Evolutionary conservation across 1,140 invertebrate species (phyloP).

Genomic region (Drosophila saltans): DNA sequence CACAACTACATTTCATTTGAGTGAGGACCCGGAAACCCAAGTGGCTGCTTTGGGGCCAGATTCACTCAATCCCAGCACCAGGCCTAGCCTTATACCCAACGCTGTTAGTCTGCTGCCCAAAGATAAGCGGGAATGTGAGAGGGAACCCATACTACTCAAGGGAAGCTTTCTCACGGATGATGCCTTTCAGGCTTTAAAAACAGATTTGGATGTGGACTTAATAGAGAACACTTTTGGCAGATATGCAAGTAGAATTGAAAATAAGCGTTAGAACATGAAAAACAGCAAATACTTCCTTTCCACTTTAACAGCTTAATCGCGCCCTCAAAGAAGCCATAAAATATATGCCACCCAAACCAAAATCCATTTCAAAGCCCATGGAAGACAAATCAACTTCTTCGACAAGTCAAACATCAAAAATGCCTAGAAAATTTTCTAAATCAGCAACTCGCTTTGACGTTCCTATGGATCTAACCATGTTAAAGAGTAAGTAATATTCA

Average conservation of each 20-base stretch:
- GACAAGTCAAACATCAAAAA: conserved; percentile 63
- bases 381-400: conserved; percentile 48
- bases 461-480: conserved; percentile 84
- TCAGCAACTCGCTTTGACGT: conserved; percentile 87
- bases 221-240: conserved; percentile 80
- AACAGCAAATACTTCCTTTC: background rate
- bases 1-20: conserved; percentile 77
- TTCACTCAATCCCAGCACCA: conserved; percentile 77
- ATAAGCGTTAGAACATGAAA: background rate
- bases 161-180: conserved; percentile 80
- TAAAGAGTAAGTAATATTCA: conserved; percentile 82
- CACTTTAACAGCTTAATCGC: conserved; percentile 57
- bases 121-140: conserved; percentile 63
- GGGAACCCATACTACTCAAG: conserved; percentile 69
- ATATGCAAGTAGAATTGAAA: conserved; percentile 61
- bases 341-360: conserved; percentile 63
- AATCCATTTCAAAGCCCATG: conserved; percentile 39
- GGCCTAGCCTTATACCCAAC: conserved; percentile 81
- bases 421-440: conserved; percentile 86
- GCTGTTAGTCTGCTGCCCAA: conserved; percentile 59
- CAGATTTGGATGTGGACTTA: conserved; percentile 72
- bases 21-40: conserved; percentile 81
- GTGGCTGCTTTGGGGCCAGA: conserved; percentile 79
- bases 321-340: conserved; percentile 76
- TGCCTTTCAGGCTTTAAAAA: conserved; percentile 75